These are phyloP conservation scores for Tetramorium bicarinatum DNA, from an alignment of 2,888 invertebrate species.

Conservation along the genomic window DNA sequence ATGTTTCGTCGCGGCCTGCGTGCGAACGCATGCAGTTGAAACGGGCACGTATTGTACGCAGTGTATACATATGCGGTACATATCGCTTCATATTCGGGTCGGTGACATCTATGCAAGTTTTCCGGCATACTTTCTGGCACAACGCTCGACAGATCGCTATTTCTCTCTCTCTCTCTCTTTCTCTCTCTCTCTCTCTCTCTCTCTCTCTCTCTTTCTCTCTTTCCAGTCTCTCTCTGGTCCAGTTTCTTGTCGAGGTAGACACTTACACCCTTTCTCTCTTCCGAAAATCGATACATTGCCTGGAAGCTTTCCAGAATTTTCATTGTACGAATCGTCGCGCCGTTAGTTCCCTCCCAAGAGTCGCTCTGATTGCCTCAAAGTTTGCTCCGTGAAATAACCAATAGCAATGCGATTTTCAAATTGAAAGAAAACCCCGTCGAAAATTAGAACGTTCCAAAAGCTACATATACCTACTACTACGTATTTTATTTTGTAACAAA, in stretches of 20 bases:
- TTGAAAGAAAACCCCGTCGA: slow-evolving; percentile 1
- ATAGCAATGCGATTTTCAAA: slow-evolving; percentile 5
- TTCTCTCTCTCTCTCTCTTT: neutral
- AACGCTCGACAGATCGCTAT: neutral
- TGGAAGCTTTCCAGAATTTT: slow-evolving; percentile 53
- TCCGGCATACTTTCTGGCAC: slow-evolving; percentile 30
- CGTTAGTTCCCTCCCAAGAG: slow-evolving; percentile 15
- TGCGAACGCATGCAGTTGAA: slow-evolving; percentile 7
- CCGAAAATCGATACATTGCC: slow-evolving; percentile 44
- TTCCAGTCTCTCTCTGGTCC: neutral
- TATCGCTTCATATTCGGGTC: slow-evolving; percentile 31
- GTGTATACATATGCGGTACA: neutral
- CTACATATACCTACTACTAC: neutral
- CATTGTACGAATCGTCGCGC: slow-evolving; percentile 38
- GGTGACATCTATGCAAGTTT: slow-evolving; percentile 18
- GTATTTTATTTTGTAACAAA: neutral
- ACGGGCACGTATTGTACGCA: slow-evolving; percentile 17
- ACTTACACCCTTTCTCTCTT: neutral
- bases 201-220: neutral
- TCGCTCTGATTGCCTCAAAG: slow-evolving; percentile 37
- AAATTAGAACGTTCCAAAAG: slow-evolving; percentile 14
- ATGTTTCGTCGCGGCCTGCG: slow-evolving; percentile 22
- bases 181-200: neutral
- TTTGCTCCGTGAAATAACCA: slow-evolving; percentile 21
- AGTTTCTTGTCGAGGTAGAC: slow-evolving; percentile 31